phyloP scores from a whole-genome alignment of 1,140 invertebrate genomes.

The Piezodorus guildinii region DNA sequence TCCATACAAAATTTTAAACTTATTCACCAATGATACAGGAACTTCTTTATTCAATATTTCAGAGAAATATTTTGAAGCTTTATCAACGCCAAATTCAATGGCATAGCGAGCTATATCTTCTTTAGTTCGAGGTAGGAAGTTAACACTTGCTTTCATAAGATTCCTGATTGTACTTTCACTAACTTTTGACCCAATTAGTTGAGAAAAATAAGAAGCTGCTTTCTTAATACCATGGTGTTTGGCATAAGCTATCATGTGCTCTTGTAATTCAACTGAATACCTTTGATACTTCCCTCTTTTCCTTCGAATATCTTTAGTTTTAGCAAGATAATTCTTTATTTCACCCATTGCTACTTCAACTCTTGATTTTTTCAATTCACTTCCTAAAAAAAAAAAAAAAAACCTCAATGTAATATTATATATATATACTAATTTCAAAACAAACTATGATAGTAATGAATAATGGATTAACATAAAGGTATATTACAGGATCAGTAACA shows the following conservation, averaged over 20 bases:
- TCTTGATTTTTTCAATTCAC: too few species aligned
- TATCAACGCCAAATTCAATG: constrained; percentile 31
- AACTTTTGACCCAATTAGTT: constrained; percentile 30
- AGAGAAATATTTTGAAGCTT: constrained; percentile 31
- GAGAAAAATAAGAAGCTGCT: constrained; percentile 32
- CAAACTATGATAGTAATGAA: too few species aligned
- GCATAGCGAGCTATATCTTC: constrained; percentile 34
- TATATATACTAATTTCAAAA: too few species aligned
- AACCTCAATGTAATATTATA: too few species aligned
- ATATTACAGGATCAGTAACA: too few species aligned
- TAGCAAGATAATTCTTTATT: constrained; percentile 31
- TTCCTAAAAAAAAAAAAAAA: too few species aligned
- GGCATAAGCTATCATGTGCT: constrained; percentile 33
- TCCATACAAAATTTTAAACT: constrained; percentile 32
- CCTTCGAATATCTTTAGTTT: constrained; percentile 32
- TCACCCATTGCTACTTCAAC: constrained; percentile 30
- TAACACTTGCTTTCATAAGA: constrained; percentile 32
- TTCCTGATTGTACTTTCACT: constrained; percentile 35
- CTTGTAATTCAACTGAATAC: constrained; percentile 33
- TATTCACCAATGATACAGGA: constrained; percentile 31
- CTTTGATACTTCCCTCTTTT: constrained; percentile 34
- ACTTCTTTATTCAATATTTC: constrained; percentile 30
- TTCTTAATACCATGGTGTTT: constrained; percentile 31
- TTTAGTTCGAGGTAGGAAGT: constrained; percentile 31
- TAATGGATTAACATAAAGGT: too few species aligned